Conservation (phyloP, 37 sponge, comb jelly and placozoan genomes). For the Crambe crambe region DNA sequence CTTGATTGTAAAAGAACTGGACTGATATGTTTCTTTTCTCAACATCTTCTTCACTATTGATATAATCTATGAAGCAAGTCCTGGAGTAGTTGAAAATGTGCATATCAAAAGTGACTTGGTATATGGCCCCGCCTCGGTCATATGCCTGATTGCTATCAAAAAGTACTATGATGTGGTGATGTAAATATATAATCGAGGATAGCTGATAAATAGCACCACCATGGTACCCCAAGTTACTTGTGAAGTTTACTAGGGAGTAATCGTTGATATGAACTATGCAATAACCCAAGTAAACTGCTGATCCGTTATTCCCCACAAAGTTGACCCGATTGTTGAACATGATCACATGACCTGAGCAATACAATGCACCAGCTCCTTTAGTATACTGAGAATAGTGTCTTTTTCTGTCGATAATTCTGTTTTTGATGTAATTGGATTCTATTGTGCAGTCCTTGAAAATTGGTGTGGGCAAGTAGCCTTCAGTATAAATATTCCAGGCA, state of each 20-base stretch:
- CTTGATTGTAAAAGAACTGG: neutral
- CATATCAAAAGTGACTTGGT: neutral
- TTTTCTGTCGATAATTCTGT: neutral
- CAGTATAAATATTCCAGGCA: neutral
- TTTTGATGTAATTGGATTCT: neutral
- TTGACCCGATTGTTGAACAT: neutral
- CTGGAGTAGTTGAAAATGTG: constrained; percentile 9
- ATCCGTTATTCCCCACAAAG: constrained; percentile 1
- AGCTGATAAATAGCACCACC: constrained; percentile 22
- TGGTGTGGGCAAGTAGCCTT: constrained; percentile 14
- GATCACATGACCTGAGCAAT: neutral
- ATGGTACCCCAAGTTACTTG: neutral
- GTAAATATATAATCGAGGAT: neutral
- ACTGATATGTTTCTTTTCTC: constrained; percentile 9
- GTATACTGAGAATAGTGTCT: neutral
- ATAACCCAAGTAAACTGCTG: constrained; percentile 3
- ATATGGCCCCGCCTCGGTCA: constrained; percentile 24
- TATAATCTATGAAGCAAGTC: constrained; percentile 20
- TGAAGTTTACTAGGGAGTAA: neutral
- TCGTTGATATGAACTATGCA: neutral
- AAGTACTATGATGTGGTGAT: neutral
- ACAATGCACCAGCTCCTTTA: constrained; percentile 16
- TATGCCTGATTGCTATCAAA: neutral
- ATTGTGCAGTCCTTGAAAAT: neutral
- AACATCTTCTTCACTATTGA: neutral